Evolutionary conservation across 1,140 invertebrate species (phyloP).

Genomic region (Nylanderia fulva): DNA sequence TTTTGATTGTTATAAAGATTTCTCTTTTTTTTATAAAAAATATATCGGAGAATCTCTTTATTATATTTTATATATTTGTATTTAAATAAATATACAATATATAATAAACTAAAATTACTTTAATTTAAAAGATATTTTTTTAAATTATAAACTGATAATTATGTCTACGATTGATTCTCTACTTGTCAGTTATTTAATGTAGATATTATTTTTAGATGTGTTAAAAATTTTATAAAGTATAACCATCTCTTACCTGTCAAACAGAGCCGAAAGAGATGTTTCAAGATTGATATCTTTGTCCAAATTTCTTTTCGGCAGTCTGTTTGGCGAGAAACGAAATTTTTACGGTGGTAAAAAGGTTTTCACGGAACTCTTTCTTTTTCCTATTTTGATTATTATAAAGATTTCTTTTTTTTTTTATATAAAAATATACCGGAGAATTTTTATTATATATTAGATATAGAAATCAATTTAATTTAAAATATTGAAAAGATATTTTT

Average conservation of each 20-base stretch:
- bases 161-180: too few species aligned
- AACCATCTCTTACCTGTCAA: slow-evolving; percentile 50
- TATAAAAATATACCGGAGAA: not conserved
- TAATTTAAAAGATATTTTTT: too few species aligned
- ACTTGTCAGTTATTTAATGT: too few species aligned
- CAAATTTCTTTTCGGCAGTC: not conserved
- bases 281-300: slow-evolving; percentile 35
- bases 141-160: too few species aligned
- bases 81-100: not conserved
- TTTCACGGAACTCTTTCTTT: not conserved
- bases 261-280: slow-evolving; percentile 25
- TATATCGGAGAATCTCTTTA: not conserved
- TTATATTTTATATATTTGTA: not conserved
- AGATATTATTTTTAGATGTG: too few species aligned
- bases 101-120: too few species aligned
- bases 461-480: not conserved
- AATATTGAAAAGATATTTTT: not conserved
- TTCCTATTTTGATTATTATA: not conserved
- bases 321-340: not conserved
- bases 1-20: not conserved
- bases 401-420: not conserved
- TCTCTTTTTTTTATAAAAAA: not conserved
- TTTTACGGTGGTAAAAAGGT: not conserved
- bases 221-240: too few species aligned
- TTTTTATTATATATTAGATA: not conserved